phyloP scores from a whole-genome alignment of 2,888 invertebrate genomes.

The Ceriagrion tenellum region DNA sequence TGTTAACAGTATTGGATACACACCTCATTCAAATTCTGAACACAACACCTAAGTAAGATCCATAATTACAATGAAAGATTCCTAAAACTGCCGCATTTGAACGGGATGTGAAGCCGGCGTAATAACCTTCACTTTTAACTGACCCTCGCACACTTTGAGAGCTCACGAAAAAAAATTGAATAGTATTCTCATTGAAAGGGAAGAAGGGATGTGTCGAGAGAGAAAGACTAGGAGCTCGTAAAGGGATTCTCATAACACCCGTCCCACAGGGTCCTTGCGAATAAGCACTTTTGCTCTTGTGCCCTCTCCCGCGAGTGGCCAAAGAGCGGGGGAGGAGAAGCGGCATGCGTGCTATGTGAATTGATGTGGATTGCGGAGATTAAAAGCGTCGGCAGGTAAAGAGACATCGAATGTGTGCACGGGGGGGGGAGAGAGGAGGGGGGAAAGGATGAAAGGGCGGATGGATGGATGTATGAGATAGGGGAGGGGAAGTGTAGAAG shows the following conservation, averaged over 20 bases:
- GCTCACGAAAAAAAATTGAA: background rate
- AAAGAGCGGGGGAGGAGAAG: background rate
- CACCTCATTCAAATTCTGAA: too few relatives aligned
- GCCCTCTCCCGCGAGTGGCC: background rate
- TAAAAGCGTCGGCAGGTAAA: conserved; percentile 12
- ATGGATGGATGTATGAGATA: too few relatives aligned
- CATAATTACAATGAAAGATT: too few relatives aligned
- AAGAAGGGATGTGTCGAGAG: background rate
- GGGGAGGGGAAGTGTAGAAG: too few relatives aligned
- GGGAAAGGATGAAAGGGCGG: too few relatives aligned
- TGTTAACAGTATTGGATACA: too few relatives aligned
- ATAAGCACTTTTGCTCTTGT: background rate
- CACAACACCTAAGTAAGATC: too few relatives aligned
- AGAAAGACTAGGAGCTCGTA: background rate
- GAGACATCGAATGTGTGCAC: background rate
- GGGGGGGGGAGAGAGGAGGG: too few relatives aligned
- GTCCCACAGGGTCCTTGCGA: background rate
- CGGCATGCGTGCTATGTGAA: too few relatives aligned
- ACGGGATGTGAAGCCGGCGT: too few relatives aligned
- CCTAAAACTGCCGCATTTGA: too few relatives aligned
- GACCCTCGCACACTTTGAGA: background rate
- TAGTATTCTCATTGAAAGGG: background rate
- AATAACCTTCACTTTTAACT: too few relatives aligned
- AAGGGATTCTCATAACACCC: background rate
- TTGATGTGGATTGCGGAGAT: background rate